Evolutionary conservation across 2,797 vertebrate species (phyloP).

Genomic region (Rhynchonycteris naso): DNA sequence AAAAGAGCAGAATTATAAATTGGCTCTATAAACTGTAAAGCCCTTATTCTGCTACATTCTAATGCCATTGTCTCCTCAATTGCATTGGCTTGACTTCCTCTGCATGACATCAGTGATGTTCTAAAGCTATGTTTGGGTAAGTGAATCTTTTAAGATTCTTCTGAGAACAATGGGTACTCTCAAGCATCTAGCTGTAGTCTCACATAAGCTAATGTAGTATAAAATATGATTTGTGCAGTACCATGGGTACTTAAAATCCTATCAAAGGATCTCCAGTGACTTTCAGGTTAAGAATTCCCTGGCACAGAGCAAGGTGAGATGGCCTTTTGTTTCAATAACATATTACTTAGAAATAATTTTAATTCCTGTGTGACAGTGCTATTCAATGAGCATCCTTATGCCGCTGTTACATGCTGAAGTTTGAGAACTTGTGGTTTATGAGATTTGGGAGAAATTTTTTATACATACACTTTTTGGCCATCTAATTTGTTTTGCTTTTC

Average conservation of each 20-base stretch:
- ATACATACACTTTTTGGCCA: not conserved
- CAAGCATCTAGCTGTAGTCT: not conserved
- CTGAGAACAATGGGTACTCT: not conserved
- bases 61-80: not conserved
- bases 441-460: not conserved
- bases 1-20: not conserved
- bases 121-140: not conserved
- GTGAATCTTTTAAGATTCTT: not conserved
- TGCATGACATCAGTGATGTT: not conserved
- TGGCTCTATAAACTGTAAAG: not conserved
- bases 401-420: not conserved
- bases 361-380: not conserved
- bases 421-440: not conserved
- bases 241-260: not conserved
- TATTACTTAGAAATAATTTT: constrained; percentile 14
- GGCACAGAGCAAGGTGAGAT: not conserved
- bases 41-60: not conserved
- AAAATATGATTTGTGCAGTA: not conserved
- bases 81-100: not conserved
- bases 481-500: constrained; percentile 1
- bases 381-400: not conserved
- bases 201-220: not conserved
- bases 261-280: not conserved
- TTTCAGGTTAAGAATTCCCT: not conserved
- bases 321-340: not conserved